phyloP scores from a whole-genome alignment of 2,113 vertebrate species.

The Sapayoa aenigma region DNA sequence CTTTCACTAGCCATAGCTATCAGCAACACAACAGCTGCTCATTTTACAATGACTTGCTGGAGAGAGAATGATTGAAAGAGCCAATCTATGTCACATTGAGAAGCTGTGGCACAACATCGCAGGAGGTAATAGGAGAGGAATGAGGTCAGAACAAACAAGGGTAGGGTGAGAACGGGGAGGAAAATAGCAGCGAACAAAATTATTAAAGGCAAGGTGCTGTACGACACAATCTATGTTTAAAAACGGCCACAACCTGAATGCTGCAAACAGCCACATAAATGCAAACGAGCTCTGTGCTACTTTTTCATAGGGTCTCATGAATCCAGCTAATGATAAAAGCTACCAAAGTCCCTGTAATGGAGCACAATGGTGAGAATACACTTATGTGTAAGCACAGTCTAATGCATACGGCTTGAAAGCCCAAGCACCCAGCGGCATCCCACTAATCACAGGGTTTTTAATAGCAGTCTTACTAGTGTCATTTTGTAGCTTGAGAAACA shows the following conservation, averaged over 20 bases:
- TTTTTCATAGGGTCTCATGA: background rate
- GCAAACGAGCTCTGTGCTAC: background rate
- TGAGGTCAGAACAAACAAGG: conserved; percentile 63
- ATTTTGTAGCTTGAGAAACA: background rate
- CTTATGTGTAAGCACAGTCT: background rate
- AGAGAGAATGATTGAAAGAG: conserved; percentile 59
- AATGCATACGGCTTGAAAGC: background rate
- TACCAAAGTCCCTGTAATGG: background rate
- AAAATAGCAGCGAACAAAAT: conserved; percentile 32
- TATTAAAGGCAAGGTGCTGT: background rate
- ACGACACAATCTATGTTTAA: background rate
- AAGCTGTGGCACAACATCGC: conserved; percentile 44
- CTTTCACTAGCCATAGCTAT: conserved; percentile 48
- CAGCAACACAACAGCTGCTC: conserved; percentile 66
- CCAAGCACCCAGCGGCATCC: background rate
- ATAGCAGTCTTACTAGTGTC: background rate
- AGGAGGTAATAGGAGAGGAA: conserved; percentile 61
- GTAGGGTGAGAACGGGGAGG: background rate
- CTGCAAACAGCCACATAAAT: background rate
- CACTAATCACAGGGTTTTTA: background rate
- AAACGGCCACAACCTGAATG: background rate
- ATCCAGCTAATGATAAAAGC: background rate
- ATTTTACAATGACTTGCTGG: conserved; percentile 62
- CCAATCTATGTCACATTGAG: conserved; percentile 65
- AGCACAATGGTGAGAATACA: background rate